Conservation (phyloP, 2,888 invertebrate species). For the Acanthosepion esculentum region DNA sequence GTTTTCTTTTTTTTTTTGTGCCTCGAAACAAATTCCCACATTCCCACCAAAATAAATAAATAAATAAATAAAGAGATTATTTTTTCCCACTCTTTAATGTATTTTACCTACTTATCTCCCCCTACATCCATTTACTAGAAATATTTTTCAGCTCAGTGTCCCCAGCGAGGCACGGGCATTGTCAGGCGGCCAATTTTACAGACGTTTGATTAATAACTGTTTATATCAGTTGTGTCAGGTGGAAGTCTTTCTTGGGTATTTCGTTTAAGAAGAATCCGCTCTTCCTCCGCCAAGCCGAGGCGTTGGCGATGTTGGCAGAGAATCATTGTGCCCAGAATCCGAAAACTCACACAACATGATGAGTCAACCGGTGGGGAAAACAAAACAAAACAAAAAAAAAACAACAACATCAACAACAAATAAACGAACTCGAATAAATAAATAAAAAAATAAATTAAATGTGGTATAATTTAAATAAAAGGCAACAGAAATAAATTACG, state of each 20-base stretch:
- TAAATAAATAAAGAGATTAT: neutral
- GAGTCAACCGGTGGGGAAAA: neutral
- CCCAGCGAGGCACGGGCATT: neutral
- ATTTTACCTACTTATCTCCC: neutral
- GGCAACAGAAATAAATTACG: neutral
- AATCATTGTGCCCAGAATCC: neutral
- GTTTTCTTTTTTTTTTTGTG: no score
- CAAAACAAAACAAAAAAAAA: no score
- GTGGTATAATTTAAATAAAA: neutral
- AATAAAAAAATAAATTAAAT: no score
- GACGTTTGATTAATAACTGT: neutral
- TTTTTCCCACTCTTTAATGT: neutral
- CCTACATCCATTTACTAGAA: neutral
- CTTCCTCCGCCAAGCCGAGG: neutral
- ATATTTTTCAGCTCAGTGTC: neutral
- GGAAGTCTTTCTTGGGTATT: slow-evolving; percentile 17
- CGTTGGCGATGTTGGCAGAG: neutral
- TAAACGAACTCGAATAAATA: no score
- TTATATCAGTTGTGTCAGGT: slow-evolving; percentile 11
- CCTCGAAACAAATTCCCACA: neutral
- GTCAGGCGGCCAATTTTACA: slow-evolving; percentile 1
- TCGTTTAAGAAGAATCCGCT: neutral
- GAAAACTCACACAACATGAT: neutral
- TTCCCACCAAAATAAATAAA: neutral
- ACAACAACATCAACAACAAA: no score